A percentile compares a stretch with the other conserved stretches of the same genome.
Evolutionary conservation across 2,113 vertebrate species (phyloP).

Genomic region (Capra hircus): DNA sequence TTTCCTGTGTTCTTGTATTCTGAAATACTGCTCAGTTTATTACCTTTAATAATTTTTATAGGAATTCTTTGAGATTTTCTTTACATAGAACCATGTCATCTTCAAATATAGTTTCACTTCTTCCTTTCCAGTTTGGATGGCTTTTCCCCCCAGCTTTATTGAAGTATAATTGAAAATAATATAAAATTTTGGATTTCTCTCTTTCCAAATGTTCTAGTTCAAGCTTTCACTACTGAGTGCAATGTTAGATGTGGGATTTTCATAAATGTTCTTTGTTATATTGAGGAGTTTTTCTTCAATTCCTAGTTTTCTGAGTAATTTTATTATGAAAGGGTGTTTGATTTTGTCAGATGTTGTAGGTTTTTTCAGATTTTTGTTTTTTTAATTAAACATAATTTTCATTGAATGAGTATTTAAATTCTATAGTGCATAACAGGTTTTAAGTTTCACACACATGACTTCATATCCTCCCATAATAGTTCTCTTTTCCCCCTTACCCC

Average conservation of each 20-base stretch:
- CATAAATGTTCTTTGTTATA: neutral
- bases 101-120: neutral
- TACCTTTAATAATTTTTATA: neutral
- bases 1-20: neutral
- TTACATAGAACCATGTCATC: neutral
- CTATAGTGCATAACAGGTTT: neutral
- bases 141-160: neutral
- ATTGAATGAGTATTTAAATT: neutral
- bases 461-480: neutral
- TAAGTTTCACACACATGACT: neutral
- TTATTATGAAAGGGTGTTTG: neutral
- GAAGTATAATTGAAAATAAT: neutral
- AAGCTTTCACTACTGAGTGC: neutral
- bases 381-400: neutral
- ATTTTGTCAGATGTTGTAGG: neutral
- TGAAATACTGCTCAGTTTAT: neutral
- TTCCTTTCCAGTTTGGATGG: neutral
- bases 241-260: neutral
- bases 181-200: neutral
- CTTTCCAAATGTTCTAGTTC: neutral
- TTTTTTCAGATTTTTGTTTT: neutral
- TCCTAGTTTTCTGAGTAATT: neutral
- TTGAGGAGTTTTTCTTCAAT: neutral
- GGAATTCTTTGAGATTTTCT: neutral
- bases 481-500: neutral